These are phyloP conservation scores for Phalacrocorax pelagicus DNA, from an alignment of 2,113 vertebrate species.

Conservation along the genomic window DNA sequence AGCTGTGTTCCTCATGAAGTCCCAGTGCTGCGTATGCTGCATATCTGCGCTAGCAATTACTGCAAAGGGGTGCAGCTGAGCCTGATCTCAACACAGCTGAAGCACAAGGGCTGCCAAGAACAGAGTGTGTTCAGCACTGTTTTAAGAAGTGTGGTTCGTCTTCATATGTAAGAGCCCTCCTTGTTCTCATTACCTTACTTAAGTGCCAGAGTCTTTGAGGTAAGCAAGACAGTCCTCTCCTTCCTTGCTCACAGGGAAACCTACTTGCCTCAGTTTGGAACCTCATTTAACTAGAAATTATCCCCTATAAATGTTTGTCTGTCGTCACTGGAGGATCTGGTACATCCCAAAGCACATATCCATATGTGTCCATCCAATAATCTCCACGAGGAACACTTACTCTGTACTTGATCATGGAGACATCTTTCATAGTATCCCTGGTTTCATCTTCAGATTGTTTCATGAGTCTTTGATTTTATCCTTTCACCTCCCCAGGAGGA, in stretches of 20 bases:
- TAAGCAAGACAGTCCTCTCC: background rate
- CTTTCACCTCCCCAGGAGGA: background rate
- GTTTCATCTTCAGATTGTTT: background rate
- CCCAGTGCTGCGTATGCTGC: background rate
- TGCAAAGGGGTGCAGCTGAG: conserved; percentile 50
- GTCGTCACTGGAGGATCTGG: background rate
- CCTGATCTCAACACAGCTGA: conserved; percentile 60
- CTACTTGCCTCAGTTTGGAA: background rate
- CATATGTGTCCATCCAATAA: background rate
- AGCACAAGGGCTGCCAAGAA: conserved; percentile 45
- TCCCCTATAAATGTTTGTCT: background rate
- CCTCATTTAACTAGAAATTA: background rate
- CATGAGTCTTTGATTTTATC: background rate
- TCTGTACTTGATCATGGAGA: background rate
- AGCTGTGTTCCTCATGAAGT: background rate
- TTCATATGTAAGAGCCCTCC: background rate
- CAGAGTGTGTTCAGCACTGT: background rate
- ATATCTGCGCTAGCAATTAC: conserved; percentile 28
- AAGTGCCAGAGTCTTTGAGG: background rate
- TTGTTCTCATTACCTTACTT: conserved; percentile 20
- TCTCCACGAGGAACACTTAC: background rate
- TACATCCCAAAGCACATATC: background rate
- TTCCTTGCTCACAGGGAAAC: background rate
- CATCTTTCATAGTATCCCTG: background rate
- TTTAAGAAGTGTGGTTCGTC: background rate